Evolutionary conservation across 1,140 invertebrate genomes (phyloP).

Genomic region (Streblospio benedicti): DNA sequence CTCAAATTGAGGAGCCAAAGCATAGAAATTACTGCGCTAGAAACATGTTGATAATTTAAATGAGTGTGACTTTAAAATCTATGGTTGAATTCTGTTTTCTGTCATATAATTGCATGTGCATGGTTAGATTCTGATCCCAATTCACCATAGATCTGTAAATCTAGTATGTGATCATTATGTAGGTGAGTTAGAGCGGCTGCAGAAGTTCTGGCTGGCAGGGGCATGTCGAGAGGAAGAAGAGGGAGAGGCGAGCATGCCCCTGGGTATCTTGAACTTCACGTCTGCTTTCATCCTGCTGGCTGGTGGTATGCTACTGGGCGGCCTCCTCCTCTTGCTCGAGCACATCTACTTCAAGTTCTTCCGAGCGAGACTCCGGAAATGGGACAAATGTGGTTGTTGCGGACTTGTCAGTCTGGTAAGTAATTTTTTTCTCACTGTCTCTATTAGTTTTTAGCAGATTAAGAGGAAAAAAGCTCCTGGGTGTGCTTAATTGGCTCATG

Average conservation of each 20-base stretch:
- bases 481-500: too few relatives aligned
- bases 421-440: conserved; percentile 13
- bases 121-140: too few relatives aligned
- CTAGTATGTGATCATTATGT: conserved; percentile 16
- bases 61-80: too few relatives aligned
- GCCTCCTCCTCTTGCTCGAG: conserved; percentile 76
- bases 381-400: conserved; percentile 76
- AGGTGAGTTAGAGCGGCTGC: conserved; percentile 84
- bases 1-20: too few relatives aligned
- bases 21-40: too few relatives aligned
- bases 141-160: too few relatives aligned
- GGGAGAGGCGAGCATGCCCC: conserved; percentile 58
- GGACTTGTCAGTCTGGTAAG: conserved; percentile 76
- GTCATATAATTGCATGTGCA: too few relatives aligned
- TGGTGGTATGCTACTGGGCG: conserved; percentile 80
- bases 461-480: background rate
- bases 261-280: conserved; percentile 93
- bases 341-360: conserved; percentile 86
- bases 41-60: too few relatives aligned
- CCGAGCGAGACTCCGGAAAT: conserved; percentile 75
- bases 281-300: conserved; percentile 91
- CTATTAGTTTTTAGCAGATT: background rate
- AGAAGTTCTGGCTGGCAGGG: conserved; percentile 95
- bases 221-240: conserved; percentile 68
- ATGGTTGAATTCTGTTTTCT: too few relatives aligned